A percentile compares a stretch with the other conserved stretches of the same genome.
phyloP scores from a whole-genome alignment of 1,140 invertebrate species.

The Zophobas morio region DNA sequence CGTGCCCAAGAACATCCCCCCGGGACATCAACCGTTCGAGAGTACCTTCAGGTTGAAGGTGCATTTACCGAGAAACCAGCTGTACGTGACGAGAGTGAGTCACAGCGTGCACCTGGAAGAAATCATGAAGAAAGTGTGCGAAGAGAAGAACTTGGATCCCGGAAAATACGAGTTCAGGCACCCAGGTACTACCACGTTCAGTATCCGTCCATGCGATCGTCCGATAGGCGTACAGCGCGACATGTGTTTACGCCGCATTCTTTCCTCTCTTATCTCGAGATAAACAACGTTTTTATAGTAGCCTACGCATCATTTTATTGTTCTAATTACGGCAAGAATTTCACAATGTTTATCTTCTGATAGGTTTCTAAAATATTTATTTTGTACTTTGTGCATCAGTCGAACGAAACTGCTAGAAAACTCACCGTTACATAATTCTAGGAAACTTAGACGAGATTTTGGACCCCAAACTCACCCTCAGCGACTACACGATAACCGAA shows the following conservation, averaged over 20 bases:
- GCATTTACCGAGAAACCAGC: slow-evolving; percentile 87
- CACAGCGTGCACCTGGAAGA: slow-evolving; percentile 77
- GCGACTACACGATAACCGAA: slow-evolving; percentile 79
- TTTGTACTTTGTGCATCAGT: slow-evolving; percentile 35
- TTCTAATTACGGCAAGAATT: slow-evolving; percentile 31
- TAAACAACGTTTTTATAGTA: slow-evolving; percentile 15
- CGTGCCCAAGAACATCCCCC: slow-evolving; percentile 56
- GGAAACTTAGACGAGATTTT: slow-evolving; percentile 76
- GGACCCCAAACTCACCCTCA: slow-evolving; percentile 72
- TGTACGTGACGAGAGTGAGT: slow-evolving; percentile 83
- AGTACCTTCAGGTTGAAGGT: slow-evolving; percentile 84
- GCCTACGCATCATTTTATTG: slow-evolving; percentile 31
- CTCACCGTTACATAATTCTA: slow-evolving; percentile 64
- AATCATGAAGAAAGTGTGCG: slow-evolving; percentile 81
- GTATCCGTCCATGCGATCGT: not conserved
- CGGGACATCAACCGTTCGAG: slow-evolving; percentile 77
- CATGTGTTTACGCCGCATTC: slow-evolving; percentile 5
- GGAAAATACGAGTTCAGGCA: slow-evolving; percentile 84
- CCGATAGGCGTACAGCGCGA: no score
- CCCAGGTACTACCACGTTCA: slow-evolving; percentile 73
- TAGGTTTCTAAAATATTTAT: slow-evolving; percentile 32
- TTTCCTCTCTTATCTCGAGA: slow-evolving; percentile 30
- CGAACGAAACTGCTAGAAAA: not conserved
- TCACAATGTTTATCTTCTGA: slow-evolving; percentile 31
- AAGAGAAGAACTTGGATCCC: slow-evolving; percentile 85